Conservation (phyloP, 53 echinoderm and acorn worm genomes). For the Actinopyga echinites region DNA sequence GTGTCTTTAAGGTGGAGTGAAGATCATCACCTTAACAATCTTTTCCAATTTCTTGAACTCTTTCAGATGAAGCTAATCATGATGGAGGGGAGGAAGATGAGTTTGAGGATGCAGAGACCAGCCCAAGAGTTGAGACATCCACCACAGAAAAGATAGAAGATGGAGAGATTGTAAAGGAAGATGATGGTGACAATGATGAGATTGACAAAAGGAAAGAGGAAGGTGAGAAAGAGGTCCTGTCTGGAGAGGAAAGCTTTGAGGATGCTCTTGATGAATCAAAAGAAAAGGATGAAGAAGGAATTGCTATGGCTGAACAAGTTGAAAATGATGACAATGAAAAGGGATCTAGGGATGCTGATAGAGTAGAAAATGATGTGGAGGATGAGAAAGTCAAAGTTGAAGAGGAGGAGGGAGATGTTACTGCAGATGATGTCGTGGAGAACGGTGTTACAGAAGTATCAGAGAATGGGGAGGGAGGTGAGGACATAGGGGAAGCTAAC, state of each 20-base stretch:
- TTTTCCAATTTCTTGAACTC: background rate
- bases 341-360: background rate
- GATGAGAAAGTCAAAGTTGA: background rate
- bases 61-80: background rate
- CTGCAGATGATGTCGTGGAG: background rate
- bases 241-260: background rate
- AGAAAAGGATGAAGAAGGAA: background rate
- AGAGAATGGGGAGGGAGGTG: background rate
- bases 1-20: background rate
- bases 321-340: background rate
- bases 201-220: background rate
- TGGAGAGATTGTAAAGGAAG: too few species aligned
- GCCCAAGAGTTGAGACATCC: background rate
- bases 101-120: conserved; percentile 9
- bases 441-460: background rate
- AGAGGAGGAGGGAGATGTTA: background rate
- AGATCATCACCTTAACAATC: background rate
- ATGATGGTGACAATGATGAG: background rate
- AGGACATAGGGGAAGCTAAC: background rate
- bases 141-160: too few species aligned
- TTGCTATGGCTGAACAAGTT: background rate
- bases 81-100: background rate
- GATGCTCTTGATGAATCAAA: background rate
- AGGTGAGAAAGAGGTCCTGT: background rate
- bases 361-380: background rate